Base-by-base conservation (phyloP, 2,888 invertebrate genomes). In the Hirudinaria manillensis region DNA sequence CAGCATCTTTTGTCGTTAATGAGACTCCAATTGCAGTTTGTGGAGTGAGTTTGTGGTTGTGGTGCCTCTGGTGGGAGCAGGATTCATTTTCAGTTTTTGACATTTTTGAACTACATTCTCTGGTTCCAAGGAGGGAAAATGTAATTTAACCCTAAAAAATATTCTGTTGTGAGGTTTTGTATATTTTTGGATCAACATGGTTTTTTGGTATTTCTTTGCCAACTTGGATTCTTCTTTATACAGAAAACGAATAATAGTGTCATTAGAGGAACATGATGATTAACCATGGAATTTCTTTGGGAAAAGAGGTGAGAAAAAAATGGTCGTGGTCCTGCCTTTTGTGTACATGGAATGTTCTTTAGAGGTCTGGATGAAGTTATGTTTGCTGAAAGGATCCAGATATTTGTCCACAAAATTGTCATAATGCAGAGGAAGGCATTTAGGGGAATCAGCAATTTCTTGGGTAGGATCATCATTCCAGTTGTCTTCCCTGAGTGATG, bases 191-290 rank as follows among this genome's bases (percentile, higher is more conserved):
- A n/a, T n/a, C n/a, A n/a, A n/a, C n/a, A n/a, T n/a, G n/a, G n/a
- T 61, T 16, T 61, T 29, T 19, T 7, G n/a, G 29, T 61, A n/a
- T 61, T 61, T 61, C n/a, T 61, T 61, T n/a, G 29, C n/a, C 29
- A 61, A 21, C n/a, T 61, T 61, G 7, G 61, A 61, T 27, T 61
- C 61, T 29, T 61, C 61, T 61, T 61, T n/a, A n/a, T 61, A 16
- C 24, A n/a, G 61, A 61, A 61, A 61, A 27, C 21, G 61, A 61
- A 61, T 27, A n/a, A 7, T 19, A 6, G 29, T n/a, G 10, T 61
- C 61, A 29, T 29, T 61, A 6, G 61, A 10, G 24, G 61, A n/a
- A 19, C 10, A 61, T 7, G 61, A 10, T 24, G 61, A 24, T 19
- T 61, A n/a, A 24, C 24, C 24, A n/a, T 61, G 61, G 19, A 61